Evolutionary conservation across 2,113 vertebrate species (phyloP), one percentile per base, ranked within the genome.

Genomic region (Psittacara wagleri): DNA sequence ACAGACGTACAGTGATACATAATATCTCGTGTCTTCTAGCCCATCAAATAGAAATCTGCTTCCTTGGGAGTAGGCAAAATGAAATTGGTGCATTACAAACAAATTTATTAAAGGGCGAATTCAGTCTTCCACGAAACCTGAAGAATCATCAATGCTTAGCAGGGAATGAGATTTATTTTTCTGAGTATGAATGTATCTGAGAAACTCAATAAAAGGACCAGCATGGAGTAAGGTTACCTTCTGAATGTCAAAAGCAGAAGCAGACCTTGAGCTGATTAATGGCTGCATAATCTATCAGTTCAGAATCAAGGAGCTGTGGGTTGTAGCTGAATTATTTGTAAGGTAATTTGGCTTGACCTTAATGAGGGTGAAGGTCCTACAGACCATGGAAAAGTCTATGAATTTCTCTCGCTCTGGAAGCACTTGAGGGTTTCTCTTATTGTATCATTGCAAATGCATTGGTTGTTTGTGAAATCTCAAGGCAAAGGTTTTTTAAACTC

Each of bases 261-360:
- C 83, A 91, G 35, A 91, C 24, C 28, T 83, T 37, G 43, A 63
- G 63, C 66, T 96, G 89, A 96, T 96, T 96, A 96, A 96, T 86
- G 72, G 66, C 68, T 83, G 75, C 82, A 77, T 93, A 96, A 96
- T 95, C 80, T 81, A 51, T 81, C 85, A 94, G 64, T 37, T 94
- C 75, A 83, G 88, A 96, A 85, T 66, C 41, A 66, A 80, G 68
- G 79, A 88, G 74, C 37, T 91, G 55, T 3, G 6, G 57, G 55
- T 90, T 84, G 63, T 83, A 86, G 66, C 49, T 92, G 83, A 97
- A 92, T 96, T 95, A 92, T 95, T 96, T 87, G 83, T 88, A 76
- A 96, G 61, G 80, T 90, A 93, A 96, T 97, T 95, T 95, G 83
- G 63, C 35, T 94, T 94, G 87, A 93, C 85, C 74, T 93, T 97